Evolutionary conservation across 2,888 invertebrate species (phyloP), one percentile per base, ranked within the genome.

Genomic region (Tachina fera): DNA sequence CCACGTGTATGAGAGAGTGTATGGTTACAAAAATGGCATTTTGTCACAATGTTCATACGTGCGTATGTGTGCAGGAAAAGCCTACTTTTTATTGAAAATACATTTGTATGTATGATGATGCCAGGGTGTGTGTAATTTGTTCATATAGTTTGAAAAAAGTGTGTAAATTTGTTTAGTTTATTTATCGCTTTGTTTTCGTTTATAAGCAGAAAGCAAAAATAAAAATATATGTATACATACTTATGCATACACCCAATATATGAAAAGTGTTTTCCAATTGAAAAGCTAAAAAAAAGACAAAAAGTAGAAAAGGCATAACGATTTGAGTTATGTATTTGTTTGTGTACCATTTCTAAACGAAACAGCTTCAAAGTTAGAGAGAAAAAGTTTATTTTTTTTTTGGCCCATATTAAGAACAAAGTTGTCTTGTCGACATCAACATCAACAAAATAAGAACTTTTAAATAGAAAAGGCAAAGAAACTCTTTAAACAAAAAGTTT

Each of bases 321-420:
- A 58, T 39, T 56, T 58, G 60, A 58, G 49, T 43, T 70, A n/a
- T n/a, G n/a, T n/a, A n/a, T n/a, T n/a, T n/a, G n/a, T 19, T 31
- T 31, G 31, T 3, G 67, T 31, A 58, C 53, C 13, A 53, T 31
- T 61, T 45, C 43, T 63, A 11, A 51, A 58, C 14, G 22, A 49
- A 43, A 60, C 51, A 56, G 19, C 60, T 80, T 22, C 22, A 72
- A 74, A 78, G 47, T 39, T 61, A 70, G 74, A 6, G 49, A 39
- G n/a, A 71, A 68, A 5, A 65, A 80, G 10, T 9, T n/a, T n/a
- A n/a, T n/a, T n/a, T n/a, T n/a, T n/a, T n/a, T n/a, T 11, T 60
- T 75, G 75, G 79, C 58, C 68, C 65, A 80, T 72, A 67, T 67
- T 67, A 67, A 53, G 43, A 71, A 45, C 11, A 67, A 80, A 76